These are phyloP conservation scores for Protodeltote pygarga DNA, from an alignment of 2,888 invertebrate genomes.

Conservation along the genomic window DNA sequence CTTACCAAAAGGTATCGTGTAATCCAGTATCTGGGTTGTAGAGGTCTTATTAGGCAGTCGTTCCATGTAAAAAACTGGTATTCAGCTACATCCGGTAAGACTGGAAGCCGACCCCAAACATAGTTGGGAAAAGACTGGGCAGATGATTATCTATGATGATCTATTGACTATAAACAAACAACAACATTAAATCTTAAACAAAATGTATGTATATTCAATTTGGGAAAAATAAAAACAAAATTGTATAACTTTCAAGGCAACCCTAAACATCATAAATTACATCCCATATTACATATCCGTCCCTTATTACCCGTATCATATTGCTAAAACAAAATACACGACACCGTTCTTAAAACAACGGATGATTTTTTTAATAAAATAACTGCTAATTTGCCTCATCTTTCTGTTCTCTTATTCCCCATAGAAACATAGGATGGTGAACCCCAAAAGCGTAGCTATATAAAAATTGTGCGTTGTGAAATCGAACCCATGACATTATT, in stretches of 20 bases:
- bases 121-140: too few species aligned
- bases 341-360: conserved; percentile 70
- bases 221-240: conserved; percentile 1
- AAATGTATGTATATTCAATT: too few species aligned
- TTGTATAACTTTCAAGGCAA: conserved; percentile 5
- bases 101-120: too few species aligned
- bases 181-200: too few species aligned
- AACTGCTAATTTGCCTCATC: conserved; percentile 81
- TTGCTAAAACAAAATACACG: conserved; percentile 65
- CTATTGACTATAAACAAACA: too few species aligned
- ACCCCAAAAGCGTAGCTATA: conserved; percentile 7
- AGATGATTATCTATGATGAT: too few species aligned
- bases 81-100: too few species aligned
- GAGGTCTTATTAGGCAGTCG: too few species aligned
- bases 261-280: conserved; percentile 15
- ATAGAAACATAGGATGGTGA: conserved; percentile 26
- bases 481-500: too few species aligned
- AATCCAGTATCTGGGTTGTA: too few species aligned
- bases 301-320: conserved; percentile 55
- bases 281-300: conserved; percentile 38
- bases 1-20: too few species aligned
- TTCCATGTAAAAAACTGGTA: too few species aligned
- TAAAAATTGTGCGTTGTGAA: background rate
- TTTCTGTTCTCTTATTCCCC: conserved; percentile 57
- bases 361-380: conserved; percentile 76